Conservation (phyloP, 2,113 vertebrate species). For the Protobothrops mucrosquamatus region DNA sequence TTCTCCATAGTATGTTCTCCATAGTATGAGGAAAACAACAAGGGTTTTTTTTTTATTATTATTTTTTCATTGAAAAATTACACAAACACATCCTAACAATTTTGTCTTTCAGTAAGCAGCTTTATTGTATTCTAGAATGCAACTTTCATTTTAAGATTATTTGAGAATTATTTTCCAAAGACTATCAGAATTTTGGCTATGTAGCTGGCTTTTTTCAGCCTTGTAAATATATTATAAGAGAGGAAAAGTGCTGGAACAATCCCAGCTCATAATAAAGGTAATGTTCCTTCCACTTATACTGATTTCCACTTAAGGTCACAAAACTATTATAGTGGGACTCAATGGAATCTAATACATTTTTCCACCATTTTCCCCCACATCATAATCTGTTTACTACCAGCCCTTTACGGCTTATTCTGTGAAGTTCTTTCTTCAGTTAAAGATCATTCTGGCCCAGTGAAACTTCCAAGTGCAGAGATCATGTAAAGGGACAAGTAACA, state of each 20-base stretch:
- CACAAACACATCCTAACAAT: background rate
- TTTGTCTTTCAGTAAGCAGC: background rate
- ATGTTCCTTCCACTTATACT: background rate
- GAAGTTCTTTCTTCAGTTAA: background rate
- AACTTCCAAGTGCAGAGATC: background rate
- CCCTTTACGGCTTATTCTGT: background rate
- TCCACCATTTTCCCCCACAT: background rate
- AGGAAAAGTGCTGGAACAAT: background rate
- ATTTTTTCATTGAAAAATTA: background rate
- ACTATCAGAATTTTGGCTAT: background rate
- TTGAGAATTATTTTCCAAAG: background rate
- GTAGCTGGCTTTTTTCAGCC: background rate
- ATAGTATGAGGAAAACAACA: background rate
- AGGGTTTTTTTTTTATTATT: background rate
- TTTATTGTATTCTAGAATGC: background rate
- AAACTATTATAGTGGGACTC: background rate
- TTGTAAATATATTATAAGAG: background rate
- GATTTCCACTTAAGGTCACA: background rate
- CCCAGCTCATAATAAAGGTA: background rate
- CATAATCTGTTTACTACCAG: background rate
- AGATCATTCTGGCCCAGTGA: background rate
- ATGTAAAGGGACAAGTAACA: background rate
- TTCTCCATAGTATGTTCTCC: no score
- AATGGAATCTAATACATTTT: background rate
- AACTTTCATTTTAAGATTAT: background rate